Evolutionary conservation across 2,888 invertebrate genomes (phyloP), one percentile per base, ranked within the genome.

Genomic region (Brachyptera risi): DNA sequence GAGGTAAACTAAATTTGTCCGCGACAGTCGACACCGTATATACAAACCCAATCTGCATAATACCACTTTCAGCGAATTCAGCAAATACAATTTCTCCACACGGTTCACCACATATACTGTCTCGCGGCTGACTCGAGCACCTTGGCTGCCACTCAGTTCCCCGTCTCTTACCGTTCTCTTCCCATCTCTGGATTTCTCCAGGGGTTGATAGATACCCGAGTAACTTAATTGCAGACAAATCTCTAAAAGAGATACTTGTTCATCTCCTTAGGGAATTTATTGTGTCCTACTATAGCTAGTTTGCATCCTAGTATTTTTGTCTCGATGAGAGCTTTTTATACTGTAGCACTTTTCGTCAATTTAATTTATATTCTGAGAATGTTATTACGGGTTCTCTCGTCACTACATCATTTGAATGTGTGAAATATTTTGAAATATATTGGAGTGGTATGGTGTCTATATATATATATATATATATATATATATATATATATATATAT

Each of bases 171-270:
- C 31, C 31, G 7, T 31, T 11, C 7, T 31, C 7, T 31, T 31
- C 31, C 31, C 31, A 11, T 5, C 31, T 11, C 11, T 5, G 31
- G 31, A 31, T 31, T 31, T 42, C 42, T 42, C 42, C 42, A 4
- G 42, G 42, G 42, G 42, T 42, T 42, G 42, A 42, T 42, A 21
- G 47, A 47, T 21, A 24, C 47, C 9, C 47, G 47, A 17, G 21
- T 47, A 47, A 47, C 47, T 47, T 47, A 47, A 47, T 47, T 47
- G 47, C 21, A 47, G 47, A 47, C 23, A 47, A 47, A 47, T 47
- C 47, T 47, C 47, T 21, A 47, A 24, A 47, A 47, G 42, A 42
- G 47, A 23, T 47, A 21, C 47, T 24, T n/a, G 5, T 5, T 5
- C 31, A 11, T 11, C 31, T 31, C 31, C 31, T 11, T 5, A 5